Percentiles rank a stretch among this genome's conserved stretches.
Evolutionary conservation across 37 sponge, comb jelly and placozoan genomes (phyloP).

Genomic region (Theonella swinhoei): DNA sequence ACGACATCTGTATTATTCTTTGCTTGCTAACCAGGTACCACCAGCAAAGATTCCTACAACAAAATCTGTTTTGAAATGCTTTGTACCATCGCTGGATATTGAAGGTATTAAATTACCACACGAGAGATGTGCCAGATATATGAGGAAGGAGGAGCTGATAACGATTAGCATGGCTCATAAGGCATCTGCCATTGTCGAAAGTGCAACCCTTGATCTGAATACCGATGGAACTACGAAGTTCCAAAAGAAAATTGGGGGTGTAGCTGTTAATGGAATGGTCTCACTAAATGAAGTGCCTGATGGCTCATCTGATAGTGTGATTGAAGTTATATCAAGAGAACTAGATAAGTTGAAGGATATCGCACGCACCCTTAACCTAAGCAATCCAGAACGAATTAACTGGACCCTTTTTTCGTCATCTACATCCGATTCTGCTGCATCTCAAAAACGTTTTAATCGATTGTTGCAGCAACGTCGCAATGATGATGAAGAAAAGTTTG

Average conservation of each 20-base stretch:
- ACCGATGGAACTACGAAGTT: constrained; percentile 22
- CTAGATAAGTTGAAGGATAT: constrained; percentile 5
- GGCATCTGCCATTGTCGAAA: background rate
- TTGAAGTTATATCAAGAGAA: constrained; percentile 15
- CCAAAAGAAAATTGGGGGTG: constrained; percentile 10
- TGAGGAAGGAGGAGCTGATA: constrained; percentile 15
- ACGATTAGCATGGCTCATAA: constrained; percentile 36
- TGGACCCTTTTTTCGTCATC: constrained; percentile 10
- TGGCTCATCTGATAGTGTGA: constrained; percentile 13
- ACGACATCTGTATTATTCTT: constrained; percentile 6
- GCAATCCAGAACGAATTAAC: constrained; percentile 3
- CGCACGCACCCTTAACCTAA: constrained; percentile 1
- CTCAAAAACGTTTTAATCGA: constrained; percentile 12
- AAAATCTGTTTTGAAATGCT: constrained; percentile 14
- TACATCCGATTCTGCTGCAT: constrained; percentile 16
- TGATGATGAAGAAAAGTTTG: background rate
- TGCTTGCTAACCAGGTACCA: constrained; percentile 19
- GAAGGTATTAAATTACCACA: constrained; percentile 6
- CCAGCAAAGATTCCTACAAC: constrained; percentile 1
- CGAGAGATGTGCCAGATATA: constrained; percentile 28
- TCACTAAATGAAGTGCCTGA: constrained; percentile 25
- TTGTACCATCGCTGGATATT: background rate
- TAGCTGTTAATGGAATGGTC: background rate
- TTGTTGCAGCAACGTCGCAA: background rate
- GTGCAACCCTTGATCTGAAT: background rate